Evolutionary conservation across 2,113 vertebrate species (phyloP).

Genomic region (Rhinoderma darwinii): DNA sequence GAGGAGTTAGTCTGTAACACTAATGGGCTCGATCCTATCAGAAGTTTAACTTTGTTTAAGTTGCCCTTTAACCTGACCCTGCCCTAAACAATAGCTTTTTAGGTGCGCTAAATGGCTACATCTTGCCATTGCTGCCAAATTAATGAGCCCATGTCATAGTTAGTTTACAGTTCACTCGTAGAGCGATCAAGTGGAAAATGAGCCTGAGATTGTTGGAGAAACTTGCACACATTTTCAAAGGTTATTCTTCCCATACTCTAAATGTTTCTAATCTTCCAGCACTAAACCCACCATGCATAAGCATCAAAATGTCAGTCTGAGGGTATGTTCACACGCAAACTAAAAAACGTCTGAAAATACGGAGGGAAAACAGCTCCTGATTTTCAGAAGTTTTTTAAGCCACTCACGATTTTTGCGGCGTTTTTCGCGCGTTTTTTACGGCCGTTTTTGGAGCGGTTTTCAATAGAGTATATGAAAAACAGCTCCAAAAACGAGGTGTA

Average conservation of each 20-base stretch:
- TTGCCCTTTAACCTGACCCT: slow-evolving; percentile 83
- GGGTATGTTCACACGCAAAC: too few species aligned
- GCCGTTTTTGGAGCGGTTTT: too few species aligned
- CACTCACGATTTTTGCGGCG: too few species aligned
- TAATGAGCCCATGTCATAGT: slow-evolving; percentile 87
- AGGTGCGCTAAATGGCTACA: slow-evolving; percentile 78
- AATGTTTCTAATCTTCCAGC: slow-evolving; percentile 68
- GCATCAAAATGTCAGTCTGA: slow-evolving; percentile 24
- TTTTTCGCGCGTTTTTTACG: too few species aligned
- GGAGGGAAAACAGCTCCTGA: too few species aligned
- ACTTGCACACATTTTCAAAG: slow-evolving; percentile 71
- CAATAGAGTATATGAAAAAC: too few species aligned
- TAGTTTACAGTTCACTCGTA: slow-evolving; percentile 80
- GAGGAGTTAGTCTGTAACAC: slow-evolving; percentile 70
- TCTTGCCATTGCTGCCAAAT: slow-evolving; percentile 83
- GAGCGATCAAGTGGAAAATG: slow-evolving; percentile 85
- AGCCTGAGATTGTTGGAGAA: slow-evolving; percentile 73
- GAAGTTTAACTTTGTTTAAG: slow-evolving; percentile 74
- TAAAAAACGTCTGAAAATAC: too few species aligned
- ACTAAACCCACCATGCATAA: neutral
- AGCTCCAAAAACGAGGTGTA: too few species aligned
- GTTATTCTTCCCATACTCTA: slow-evolving; percentile 67
- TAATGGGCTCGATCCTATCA: slow-evolving; percentile 70
- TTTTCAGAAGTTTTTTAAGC: too few species aligned
- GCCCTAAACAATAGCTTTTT: slow-evolving; percentile 80